Evolutionary conservation across 2,888 invertebrate genomes (phyloP).

Genomic region (Odontothrips loti): DNA sequence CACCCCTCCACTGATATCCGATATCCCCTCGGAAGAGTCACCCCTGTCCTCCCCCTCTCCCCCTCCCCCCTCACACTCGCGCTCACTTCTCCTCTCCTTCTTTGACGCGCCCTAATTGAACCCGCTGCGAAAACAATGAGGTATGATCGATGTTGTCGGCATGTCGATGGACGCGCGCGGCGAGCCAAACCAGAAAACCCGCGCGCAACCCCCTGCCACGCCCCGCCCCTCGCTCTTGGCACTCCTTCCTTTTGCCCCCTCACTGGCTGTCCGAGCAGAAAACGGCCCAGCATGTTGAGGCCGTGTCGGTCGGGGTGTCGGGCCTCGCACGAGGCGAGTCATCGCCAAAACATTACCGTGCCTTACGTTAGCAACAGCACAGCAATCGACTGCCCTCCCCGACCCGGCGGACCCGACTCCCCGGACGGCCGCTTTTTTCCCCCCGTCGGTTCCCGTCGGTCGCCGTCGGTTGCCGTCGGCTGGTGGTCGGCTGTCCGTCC

Average conservation of each 20-base stretch:
- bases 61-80: too few species aligned
- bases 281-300: not conserved
- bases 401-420: not conserved
- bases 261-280: not conserved
- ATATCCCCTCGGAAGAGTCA: too few species aligned
- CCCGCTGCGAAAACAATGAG: not conserved
- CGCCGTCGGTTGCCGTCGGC: not conserved
- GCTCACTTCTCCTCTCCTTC: not conserved
- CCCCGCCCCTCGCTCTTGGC: not conserved
- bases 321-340: not conserved
- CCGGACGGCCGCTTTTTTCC: not conserved
- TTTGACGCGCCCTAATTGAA: not conserved
- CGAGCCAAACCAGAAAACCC: not conserved
- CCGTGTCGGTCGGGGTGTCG: not conserved
- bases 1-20: too few species aligned
- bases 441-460: not conserved
- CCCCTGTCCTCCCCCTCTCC: too few species aligned
- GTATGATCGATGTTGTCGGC: not conserved
- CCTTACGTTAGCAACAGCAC: too few species aligned
- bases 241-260: not conserved
- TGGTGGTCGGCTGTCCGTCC: not conserved
- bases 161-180: not conserved
- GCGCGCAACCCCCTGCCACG: not conserved
- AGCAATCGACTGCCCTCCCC: not conserved
- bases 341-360: conserved; percentile 19